Percentiles rank a stretch among this genome's conserved stretches.
These are phyloP conservation scores for Varanus komodoensis DNA, from an alignment of 2,113 vertebrate genomes.

Conservation along the genomic window DNA sequence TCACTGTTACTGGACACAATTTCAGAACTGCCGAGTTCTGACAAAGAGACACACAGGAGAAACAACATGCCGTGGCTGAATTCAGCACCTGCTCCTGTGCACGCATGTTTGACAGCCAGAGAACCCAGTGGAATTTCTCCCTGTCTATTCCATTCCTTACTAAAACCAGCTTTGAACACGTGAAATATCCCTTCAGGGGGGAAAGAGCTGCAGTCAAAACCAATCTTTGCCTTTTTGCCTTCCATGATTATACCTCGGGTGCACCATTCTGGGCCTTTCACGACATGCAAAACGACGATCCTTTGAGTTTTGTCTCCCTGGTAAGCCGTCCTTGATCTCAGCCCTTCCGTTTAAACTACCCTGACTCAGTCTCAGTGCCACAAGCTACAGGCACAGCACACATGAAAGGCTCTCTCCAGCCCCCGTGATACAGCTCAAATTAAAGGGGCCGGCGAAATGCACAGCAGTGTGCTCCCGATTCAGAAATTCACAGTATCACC, in stretches of 20 bases:
- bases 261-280: not conserved
- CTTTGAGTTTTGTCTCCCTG: not conserved
- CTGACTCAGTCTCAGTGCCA: not conserved
- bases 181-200: not conserved
- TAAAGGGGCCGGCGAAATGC: not conserved
- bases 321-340: not conserved
- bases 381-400: accelerated
- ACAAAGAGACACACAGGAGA: not conserved
- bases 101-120: not conserved
- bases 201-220: not conserved
- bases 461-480: not conserved
- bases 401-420: not conserved
- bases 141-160: not conserved
- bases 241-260: not conserved
- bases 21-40: not conserved
- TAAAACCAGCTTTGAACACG: not conserved
- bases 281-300: not conserved
- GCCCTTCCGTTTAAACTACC: not conserved
- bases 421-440: not conserved
- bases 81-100: not conserved
- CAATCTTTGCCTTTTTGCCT: not conserved
- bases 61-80: not conserved
- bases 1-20: not conserved
- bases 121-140: not conserved
- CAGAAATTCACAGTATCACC: not conserved